These are phyloP conservation scores for Drosophila busckii DNA, from an alignment of 1,140 invertebrate genomes.

Conservation along the genomic window DNA sequence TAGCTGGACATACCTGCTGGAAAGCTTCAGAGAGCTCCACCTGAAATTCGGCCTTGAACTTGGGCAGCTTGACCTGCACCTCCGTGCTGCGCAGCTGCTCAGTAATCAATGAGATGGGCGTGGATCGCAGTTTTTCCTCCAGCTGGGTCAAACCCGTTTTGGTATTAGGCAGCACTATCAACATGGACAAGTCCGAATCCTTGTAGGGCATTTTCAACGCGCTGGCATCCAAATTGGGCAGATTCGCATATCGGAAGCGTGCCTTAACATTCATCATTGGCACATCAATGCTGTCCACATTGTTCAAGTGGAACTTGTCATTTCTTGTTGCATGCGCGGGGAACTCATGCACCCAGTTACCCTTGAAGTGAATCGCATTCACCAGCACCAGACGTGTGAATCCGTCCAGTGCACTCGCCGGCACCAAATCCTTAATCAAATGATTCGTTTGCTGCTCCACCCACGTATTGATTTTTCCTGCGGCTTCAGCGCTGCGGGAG, in stretches of 20 bases:
- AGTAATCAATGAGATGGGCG: neutral
- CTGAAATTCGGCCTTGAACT: constrained; percentile 2
- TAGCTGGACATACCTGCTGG: too few relatives aligned
- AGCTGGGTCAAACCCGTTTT: neutral
- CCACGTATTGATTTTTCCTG: neutral
- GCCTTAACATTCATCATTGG: neutral
- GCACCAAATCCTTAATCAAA: neutral
- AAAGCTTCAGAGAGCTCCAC: neutral
- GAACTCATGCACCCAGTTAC: neutral
- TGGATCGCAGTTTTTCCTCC: neutral
- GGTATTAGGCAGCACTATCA: constrained; percentile 2
- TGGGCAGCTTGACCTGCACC: constrained; percentile 4
- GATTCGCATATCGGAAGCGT: constrained; percentile 1
- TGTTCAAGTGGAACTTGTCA: neutral
- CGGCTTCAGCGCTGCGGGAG: neutral
- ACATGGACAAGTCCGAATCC: neutral
- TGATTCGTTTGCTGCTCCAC: neutral
- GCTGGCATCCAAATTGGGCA: neutral
- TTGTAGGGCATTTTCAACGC: neutral
- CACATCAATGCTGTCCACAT: neutral
- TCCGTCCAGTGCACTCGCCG: neutral
- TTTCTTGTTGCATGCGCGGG: neutral
- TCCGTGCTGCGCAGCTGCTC: neutral
- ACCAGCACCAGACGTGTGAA: neutral
- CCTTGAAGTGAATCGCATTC: constrained; percentile 3